These are phyloP conservation scores for Clytia hemisphaerica DNA, from an alignment of 30 jellyfish, hydroid and myxozoan genomes.

Conservation along the genomic window DNA sequence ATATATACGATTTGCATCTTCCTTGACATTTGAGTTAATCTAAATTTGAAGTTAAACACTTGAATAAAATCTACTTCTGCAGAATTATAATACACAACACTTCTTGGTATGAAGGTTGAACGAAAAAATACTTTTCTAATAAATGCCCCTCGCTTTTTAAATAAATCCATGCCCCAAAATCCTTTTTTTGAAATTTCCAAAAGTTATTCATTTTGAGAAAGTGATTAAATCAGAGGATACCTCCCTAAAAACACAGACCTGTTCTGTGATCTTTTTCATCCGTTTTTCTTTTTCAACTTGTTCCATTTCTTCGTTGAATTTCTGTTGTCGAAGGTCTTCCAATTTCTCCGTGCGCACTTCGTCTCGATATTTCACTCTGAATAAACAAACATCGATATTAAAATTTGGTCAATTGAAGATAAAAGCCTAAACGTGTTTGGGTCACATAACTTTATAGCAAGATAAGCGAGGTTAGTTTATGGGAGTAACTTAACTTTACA, in stretches of 20 bases:
- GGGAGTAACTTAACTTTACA: neutral
- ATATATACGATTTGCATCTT: slow-evolving; percentile 27
- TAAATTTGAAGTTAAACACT: no score
- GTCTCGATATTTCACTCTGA: slow-evolving; percentile 54
- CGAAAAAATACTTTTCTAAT: no score
- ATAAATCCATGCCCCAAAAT: no score
- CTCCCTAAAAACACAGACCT: slow-evolving; percentile 7
- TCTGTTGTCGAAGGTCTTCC: slow-evolving; percentile 22
- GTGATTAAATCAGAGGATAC: neutral
- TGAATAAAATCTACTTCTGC: no score
- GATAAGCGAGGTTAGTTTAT: no score
- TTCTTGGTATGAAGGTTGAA: no score
- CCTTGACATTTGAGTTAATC: no score
- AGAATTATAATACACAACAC: no score
- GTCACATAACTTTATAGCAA: neutral
- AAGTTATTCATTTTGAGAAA: no score
- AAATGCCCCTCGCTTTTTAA: no score
- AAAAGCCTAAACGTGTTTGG: neutral
- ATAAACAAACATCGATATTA: neutral
- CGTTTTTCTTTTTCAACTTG: slow-evolving; percentile 51
- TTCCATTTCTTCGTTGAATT: slow-evolving; percentile 22
- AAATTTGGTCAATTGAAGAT: neutral
- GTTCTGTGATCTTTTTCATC: slow-evolving; percentile 45
- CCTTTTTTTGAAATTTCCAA: no score
- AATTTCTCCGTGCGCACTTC: slow-evolving; percentile 27